Evolutionary conservation across 2,113 vertebrate species (phyloP), one percentile per base, ranked within the genome.

Genomic region (Platichthys flesus): DNA sequence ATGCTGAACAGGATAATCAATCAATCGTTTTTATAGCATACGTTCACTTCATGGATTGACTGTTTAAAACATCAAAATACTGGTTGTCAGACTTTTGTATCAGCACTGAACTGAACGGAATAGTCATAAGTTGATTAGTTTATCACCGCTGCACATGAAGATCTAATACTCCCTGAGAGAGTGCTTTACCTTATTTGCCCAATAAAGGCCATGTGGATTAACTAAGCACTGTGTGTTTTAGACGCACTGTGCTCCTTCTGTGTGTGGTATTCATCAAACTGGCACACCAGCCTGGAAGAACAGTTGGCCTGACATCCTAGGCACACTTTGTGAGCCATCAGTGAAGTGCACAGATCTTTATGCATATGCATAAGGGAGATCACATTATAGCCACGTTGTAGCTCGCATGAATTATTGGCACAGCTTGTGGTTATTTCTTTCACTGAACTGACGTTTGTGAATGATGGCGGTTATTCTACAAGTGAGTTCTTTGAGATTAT

Each of bases 271-370:
- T 67, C 47, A 64, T 60, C 61, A 70, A 42, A 72, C 51, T 9
- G 18, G 8, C 40, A 58, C 51, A 74, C 5, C 37, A 82, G 40
- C 47, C 67, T 78, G 45, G n/a, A 58, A 60, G 67, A 12, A n/a
- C 54, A 79, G 57, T 55, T 81, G 72, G 49, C 23, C 2, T 63
- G 56, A 81, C 70, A 80, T 78, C 77, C 64, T 67, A 63, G 58
- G 0, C 20, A 5, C 45, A 26, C 42, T 74, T 20, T 65, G 65
- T 66, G 69, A 23, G 70, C 60, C 21, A 28, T 56, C 31, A 57
- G 20, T 5, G 51, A 60, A 68, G 63, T 61, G 5, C 54, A 62
- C 74, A 37, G 49, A 61, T 49, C 56, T 82, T 67, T 0, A 63
- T 72, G 59, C 56, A 67, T 64, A 66, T 62, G 21, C 58, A 76